Conservation (phyloP, 35 echinoderm and acorn worm species). For the Heliocidaris erythrogramma region DNA sequence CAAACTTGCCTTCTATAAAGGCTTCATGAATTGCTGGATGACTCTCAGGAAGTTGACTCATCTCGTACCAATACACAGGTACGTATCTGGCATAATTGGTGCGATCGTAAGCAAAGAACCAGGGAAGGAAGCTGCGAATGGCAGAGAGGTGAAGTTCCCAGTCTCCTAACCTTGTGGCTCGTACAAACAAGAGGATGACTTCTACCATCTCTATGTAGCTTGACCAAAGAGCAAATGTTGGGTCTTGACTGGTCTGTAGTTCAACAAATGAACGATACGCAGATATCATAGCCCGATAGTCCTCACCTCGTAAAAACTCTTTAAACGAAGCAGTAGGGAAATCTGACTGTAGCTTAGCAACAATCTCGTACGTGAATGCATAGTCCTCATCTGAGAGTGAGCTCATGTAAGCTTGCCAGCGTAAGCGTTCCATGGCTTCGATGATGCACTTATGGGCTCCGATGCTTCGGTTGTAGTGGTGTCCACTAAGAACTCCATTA, state of each 20-base stretch:
- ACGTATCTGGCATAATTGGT: conserved; percentile 72
- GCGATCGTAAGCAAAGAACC: conserved; percentile 80
- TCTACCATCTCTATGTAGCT: conserved; percentile 61
- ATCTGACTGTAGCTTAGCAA: neutral
- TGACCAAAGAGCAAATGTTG: conserved; percentile 55
- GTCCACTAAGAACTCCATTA: conserved; percentile 70
- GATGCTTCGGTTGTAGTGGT: conserved; percentile 52
- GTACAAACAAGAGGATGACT: conserved; percentile 42
- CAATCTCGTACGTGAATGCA: neutral
- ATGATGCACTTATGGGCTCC: neutral
- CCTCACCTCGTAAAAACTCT: neutral
- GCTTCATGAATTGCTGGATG: conserved; percentile 58
- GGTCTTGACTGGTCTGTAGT: neutral
- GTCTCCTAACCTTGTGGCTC: conserved; percentile 35
- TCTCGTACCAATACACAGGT: conserved; percentile 69
- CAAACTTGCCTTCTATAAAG: conserved; percentile 45
- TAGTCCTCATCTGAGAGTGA: neutral
- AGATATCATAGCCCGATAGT: neutral
- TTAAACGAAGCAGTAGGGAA: neutral
- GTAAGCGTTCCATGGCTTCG: neutral
- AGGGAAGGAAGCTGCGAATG: conserved; percentile 62
- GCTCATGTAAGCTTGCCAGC: neutral
- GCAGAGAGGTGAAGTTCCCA: conserved; percentile 40
- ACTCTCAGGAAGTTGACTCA: conserved; percentile 52
- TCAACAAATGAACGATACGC: conserved; percentile 29